Evolutionary conservation across 2,113 vertebrate genomes (phyloP).

Genomic region (Calidris pygmaea): DNA sequence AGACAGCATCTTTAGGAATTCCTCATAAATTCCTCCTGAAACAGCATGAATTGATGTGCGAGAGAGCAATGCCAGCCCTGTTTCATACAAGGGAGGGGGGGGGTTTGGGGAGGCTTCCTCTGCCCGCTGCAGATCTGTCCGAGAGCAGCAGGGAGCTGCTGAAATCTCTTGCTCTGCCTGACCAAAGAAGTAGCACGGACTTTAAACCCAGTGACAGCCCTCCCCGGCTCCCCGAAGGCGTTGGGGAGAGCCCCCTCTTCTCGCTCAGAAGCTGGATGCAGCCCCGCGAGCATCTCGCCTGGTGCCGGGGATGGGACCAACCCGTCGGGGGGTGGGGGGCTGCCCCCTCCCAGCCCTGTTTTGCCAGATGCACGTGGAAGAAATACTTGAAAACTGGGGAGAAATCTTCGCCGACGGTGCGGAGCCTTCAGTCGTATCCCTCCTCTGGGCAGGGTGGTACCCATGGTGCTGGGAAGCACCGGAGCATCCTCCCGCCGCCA

Average conservation of each 20-base stretch:
- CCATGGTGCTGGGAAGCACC: background rate
- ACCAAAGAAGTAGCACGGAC: constrained; percentile 68
- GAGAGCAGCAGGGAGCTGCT: constrained; percentile 43
- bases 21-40: background rate
- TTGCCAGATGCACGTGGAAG: background rate
- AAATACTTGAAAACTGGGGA: constrained; percentile 31
- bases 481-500: accelerated
- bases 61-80: background rate
- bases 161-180: constrained; percentile 46
- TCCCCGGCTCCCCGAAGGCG: background rate
- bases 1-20: background rate
- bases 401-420: background rate
- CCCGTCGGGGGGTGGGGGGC: background rate
- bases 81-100: accelerated
- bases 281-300: background rate
- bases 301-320: background rate
- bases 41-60: background rate
- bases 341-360: background rate
- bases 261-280: background rate
- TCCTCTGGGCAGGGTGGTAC: background rate
- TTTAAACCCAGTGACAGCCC: background rate
- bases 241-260: background rate
- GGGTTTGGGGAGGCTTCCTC: background rate
- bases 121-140: background rate
- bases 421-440: background rate